phyloP scores from a whole-genome alignment of 2,113 vertebrate genomes.

The Hirundichthys speculiger region DNA sequence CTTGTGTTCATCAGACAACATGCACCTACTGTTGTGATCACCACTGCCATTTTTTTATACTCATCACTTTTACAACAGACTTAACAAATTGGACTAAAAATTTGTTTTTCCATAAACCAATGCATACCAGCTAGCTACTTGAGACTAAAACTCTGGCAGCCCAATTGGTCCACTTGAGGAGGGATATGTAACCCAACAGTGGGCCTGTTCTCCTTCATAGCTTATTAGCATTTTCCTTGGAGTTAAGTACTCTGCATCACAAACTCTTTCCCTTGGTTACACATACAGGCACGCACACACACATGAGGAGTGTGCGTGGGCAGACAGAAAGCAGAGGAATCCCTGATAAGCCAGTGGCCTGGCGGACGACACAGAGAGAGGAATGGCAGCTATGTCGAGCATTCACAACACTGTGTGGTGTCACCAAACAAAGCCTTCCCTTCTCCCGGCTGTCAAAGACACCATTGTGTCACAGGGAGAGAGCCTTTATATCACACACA shows the following conservation, averaged over 20 bases:
- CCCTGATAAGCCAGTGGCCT: conserved; percentile 80
- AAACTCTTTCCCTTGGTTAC: conserved; percentile 64
- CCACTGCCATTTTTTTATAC: too few relatives aligned
- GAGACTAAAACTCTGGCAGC: conserved; percentile 42
- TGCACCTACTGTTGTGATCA: too few relatives aligned
- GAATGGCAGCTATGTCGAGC: conserved; percentile 93
- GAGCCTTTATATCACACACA: conserved; percentile 90
- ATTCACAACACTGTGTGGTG: conserved; percentile 97
- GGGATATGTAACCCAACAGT: conserved; percentile 59
- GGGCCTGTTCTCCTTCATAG: conserved; percentile 44
- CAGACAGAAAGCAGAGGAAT: conserved; percentile 81
- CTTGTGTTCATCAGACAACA: too few relatives aligned
- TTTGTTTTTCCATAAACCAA: background rate
- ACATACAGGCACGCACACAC: conserved; percentile 60
- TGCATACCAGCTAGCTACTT: conserved; percentile 21
- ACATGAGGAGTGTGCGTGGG: conserved; percentile 69
- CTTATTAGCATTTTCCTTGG: conserved; percentile 70
- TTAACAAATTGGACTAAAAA: too few relatives aligned
- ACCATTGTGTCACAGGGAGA: conserved; percentile 88
- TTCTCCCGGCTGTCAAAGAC: conserved; percentile 96
- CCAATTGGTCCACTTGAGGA: conserved; percentile 47
- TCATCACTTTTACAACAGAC: too few relatives aligned
- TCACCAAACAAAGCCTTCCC: conserved; percentile 91
- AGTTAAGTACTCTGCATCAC: conserved; percentile 55
- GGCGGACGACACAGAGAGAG: conserved; percentile 81